Evolutionary conservation across 2,113 vertebrate genomes (phyloP).

Genomic region (Strix uralensis): DNA sequence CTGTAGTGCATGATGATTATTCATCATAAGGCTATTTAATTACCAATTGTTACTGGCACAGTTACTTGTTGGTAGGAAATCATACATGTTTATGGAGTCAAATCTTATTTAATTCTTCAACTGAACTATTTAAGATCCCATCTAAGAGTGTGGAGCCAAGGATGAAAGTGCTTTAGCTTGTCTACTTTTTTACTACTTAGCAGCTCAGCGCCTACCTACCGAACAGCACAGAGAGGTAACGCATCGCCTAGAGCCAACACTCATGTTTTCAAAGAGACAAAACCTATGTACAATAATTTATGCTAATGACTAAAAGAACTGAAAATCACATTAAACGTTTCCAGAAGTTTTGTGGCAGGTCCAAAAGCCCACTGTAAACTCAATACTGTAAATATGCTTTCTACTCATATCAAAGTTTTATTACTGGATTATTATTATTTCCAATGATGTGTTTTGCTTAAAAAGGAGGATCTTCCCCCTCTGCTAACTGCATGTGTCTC

Average conservation of each 20-base stretch:
- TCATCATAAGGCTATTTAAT: constrained; percentile 42
- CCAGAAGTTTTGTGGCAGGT: neutral
- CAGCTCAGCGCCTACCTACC: neutral
- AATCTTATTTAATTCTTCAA: neutral
- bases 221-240: neutral
- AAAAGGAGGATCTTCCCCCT: neutral
- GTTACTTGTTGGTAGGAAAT: neutral
- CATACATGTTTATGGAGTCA: neutral
- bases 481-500: neutral
- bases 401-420: neutral
- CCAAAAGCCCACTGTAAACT: neutral
- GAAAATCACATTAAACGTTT: neutral
- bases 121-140: neutral
- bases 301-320: neutral
- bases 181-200: neutral
- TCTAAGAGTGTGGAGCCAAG: neutral
- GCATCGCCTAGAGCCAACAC: neutral
- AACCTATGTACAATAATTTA: neutral
- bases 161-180: neutral
- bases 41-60: neutral
- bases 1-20: neutral
- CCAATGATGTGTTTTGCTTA: neutral
- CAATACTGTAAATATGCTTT: neutral
- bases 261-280: neutral
- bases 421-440: neutral